Conservation (phyloP, 2,113 vertebrate species). For the Agapornis roseicollis region DNA sequence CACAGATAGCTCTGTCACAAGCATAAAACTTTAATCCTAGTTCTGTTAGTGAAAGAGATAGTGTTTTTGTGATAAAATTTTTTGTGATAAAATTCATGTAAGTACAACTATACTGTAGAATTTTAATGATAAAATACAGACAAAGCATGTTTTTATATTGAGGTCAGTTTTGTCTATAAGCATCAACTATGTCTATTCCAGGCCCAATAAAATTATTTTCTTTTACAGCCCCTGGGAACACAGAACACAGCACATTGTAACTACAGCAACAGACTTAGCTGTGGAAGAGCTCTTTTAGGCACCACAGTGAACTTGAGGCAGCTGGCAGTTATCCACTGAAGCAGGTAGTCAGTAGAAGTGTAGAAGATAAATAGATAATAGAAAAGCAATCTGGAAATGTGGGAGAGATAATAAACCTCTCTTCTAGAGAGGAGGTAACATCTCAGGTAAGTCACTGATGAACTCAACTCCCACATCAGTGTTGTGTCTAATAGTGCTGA, state of each 20-base stretch:
- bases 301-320: conserved; percentile 28
- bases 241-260: not conserved
- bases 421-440: not conserved
- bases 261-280: not conserved
- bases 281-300: not conserved
- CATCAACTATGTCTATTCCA: not conserved
- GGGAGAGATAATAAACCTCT: conserved; percentile 11
- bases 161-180: not conserved
- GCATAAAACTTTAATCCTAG: not conserved
- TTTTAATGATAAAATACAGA: not conserved
- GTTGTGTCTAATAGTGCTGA: not conserved
- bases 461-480: not conserved
- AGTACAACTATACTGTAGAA: not conserved
- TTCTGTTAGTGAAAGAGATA: not conserved
- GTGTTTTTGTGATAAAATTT: not conserved
- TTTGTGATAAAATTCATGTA: not conserved
- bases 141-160: not conserved
- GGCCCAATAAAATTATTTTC: not conserved
- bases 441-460: not conserved
- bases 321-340: conserved; percentile 34
- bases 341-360: conserved; percentile 8
- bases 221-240: not conserved
- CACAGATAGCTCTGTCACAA: not conserved
- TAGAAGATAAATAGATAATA: conserved; percentile 47
- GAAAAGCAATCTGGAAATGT: conserved; percentile 41